Conservation (phyloP, 2,113 vertebrate genomes). For the Halichoeres trimaculatus region DNA sequence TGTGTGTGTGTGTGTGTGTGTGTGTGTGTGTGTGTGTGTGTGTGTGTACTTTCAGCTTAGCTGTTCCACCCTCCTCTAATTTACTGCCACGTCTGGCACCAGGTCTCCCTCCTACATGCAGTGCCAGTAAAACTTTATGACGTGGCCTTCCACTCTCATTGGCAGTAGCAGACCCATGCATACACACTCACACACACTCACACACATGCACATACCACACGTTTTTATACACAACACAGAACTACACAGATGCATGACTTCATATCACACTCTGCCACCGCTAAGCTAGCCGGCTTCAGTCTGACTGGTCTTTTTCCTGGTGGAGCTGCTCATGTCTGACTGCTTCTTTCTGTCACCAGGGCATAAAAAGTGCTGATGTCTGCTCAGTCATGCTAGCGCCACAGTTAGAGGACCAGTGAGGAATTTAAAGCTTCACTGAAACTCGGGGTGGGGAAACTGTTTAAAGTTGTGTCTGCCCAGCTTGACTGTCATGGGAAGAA, state of each 20-base stretch:
- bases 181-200: background rate
- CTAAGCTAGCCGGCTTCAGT: slow-evolving; percentile 36
- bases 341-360: slow-evolving; percentile 62
- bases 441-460: slow-evolving; percentile 54
- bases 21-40: slow-evolving; percentile 9
- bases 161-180: slow-evolving; percentile 20
- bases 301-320: slow-evolving; percentile 24
- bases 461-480: slow-evolving; percentile 42
- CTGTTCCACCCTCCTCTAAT: slow-evolving; percentile 53
- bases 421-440: slow-evolving; percentile 76
- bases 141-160: slow-evolving; percentile 51
- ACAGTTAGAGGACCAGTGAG: slow-evolving; percentile 72
- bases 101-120: slow-evolving; percentile 64
- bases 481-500: slow-evolving; percentile 38
- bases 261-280: slow-evolving; percentile 25
- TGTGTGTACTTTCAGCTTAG: slow-evolving; percentile 25
- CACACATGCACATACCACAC: background rate
- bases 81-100: slow-evolving; percentile 64
- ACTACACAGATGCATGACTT: slow-evolving; percentile 25
- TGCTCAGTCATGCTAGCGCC: slow-evolving; percentile 54
- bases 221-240: slow-evolving; percentile 14
- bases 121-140: slow-evolving; percentile 78
- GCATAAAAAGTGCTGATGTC: slow-evolving; percentile 74
- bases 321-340: slow-evolving; percentile 54
- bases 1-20: background rate